Evolutionary conservation across 1,140 invertebrate genomes (phyloP).

Genomic region (Myzus persicae): DNA sequence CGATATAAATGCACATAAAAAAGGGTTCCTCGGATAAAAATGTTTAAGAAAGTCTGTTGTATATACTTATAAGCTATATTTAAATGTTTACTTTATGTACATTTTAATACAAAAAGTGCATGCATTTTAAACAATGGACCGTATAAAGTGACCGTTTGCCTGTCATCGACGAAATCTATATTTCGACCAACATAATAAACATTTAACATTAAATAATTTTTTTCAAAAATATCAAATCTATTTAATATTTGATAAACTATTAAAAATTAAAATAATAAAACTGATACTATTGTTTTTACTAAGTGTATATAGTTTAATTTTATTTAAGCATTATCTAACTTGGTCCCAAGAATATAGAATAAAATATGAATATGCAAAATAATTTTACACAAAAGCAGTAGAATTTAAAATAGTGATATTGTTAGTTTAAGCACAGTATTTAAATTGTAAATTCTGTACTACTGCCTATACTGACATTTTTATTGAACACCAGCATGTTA

Average conservation of each 20-base stretch:
- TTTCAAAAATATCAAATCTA: no score
- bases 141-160: no score
- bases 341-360: background rate
- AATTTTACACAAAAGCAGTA: background rate
- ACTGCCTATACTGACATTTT: slow-evolving; percentile 4
- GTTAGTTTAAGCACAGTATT: background rate
- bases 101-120: no score
- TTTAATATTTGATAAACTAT: background rate
- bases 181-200: no score
- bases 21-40: no score
- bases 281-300: background rate
- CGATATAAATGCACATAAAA: no score
- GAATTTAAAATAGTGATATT: background rate
- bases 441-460: background rate
- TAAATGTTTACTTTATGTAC: no score
- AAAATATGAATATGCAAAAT: background rate
- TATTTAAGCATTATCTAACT: background rate
- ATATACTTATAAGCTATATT: no score
- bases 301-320: background rate
- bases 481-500: background rate
- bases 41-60: no score
- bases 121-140: no score
- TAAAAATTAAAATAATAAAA: background rate
- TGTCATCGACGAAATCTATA: no score
- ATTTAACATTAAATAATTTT: no score